Base-by-base conservation (phyloP, 2,113 vertebrate species). In the Brienomyrus brachyistius region DNA sequence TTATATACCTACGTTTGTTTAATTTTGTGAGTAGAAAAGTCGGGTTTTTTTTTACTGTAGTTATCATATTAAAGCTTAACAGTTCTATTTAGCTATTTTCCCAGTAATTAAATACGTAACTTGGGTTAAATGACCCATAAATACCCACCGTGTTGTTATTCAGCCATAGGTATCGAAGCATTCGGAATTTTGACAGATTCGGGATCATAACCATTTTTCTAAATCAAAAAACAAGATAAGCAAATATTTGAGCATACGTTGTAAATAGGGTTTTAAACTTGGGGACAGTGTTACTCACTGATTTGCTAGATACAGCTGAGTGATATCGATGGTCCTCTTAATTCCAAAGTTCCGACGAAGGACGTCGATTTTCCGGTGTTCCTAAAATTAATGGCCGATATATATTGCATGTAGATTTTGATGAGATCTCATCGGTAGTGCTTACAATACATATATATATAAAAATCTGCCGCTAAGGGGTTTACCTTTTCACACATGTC, bases 121-220 rank as follows among this genome's bases (percentile, higher is more conserved):
- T 74, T 21, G 23, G 7, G 0, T 59, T n/a, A 17, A 50, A 1
- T 4, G 40, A 13, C 0, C 54, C 54, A 56, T 56, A 56, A 50
- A 35, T 80, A 40, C 27, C 9, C 10, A 97, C 96, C 96, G 97
- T 94, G 90, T 97, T 97, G 91, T 96, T 94, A 90, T 96, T 96
- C 62, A 97, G 93, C 97, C 96, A 96, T 92, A 97, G 91, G 88
- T 93, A 94, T 70, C 90, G 96, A 92, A 97, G 93, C 47, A 93
- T 94, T 82, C 23, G 92, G 93, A 97, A 97, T 52, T 23, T 92
- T 5, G 96, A 96, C 4, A 97, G 93, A 92, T 95, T 95, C 21
- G 95, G 92, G 52, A 97, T 90, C 47, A 93, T 94, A 90, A 51
- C 93, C 66, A 97, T 91, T 52, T 92, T 93, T 91, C 97, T 97